Conservation (phyloP, 2,797 vertebrate genomes). For the Serranus cabrilla region DNA sequence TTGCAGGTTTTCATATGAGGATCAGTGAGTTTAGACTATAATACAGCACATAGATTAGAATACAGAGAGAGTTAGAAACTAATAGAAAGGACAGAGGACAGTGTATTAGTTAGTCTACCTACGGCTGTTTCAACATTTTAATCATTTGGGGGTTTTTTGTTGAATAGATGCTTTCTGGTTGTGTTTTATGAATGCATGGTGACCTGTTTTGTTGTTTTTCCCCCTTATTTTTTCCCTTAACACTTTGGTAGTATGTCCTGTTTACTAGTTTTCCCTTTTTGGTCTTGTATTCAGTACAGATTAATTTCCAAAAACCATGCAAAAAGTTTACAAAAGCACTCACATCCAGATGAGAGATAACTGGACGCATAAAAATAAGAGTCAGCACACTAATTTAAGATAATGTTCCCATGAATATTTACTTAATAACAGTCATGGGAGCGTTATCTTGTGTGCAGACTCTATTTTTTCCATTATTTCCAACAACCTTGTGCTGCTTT, state of each 20-base stretch:
- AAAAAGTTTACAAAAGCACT: too few species aligned
- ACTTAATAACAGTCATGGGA: too few species aligned
- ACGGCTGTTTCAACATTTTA: background rate
- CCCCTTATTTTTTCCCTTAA: background rate
- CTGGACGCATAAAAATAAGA: too few species aligned
- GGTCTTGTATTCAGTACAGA: slow-evolving; percentile 24
- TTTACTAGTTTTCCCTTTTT: slow-evolving; percentile 12
- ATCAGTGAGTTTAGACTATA: slow-evolving; percentile 26
- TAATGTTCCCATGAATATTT: too few species aligned
- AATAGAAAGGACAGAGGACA: slow-evolving; percentile 6
- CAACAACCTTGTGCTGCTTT: background rate
- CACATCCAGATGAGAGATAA: too few species aligned
- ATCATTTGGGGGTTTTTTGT: background rate
- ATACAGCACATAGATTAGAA: slow-evolving; percentile 26
- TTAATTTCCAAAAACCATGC: background rate
- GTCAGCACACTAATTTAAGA: too few species aligned
- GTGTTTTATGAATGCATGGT: slow-evolving; percentile 6
- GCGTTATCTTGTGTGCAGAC: too few species aligned
- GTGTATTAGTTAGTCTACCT: background rate
- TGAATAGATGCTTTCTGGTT: slow-evolving; percentile 4
- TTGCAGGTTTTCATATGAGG: slow-evolving; percentile 32
- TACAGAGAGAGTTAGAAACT: slow-evolving; percentile 12
- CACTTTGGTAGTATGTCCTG: slow-evolving; percentile 8
- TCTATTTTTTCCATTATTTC: background rate
- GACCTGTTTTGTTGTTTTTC: background rate